Percentiles rank a stretch among this genome's conserved stretches.
Evolutionary conservation across 2,113 vertebrate species (phyloP).

Genomic region (Hemicordylus capensis): DNA sequence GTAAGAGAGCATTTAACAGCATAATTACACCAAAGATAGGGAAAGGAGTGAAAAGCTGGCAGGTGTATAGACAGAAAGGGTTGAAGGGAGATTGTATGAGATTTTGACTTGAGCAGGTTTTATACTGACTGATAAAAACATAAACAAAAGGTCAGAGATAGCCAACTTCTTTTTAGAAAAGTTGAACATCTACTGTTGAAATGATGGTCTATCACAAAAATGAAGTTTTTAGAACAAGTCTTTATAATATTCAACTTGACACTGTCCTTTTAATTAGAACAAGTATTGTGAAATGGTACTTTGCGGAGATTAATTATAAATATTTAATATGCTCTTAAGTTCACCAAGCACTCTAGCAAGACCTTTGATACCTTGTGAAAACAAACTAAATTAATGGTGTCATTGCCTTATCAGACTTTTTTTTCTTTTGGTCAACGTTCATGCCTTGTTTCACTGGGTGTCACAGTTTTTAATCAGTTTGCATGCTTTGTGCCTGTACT

Average conservation of each 20-base stretch:
- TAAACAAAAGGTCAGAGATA: background rate
- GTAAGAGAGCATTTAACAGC: background rate
- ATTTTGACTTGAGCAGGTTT: background rate
- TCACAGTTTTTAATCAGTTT: constrained; percentile 38
- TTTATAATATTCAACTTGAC: constrained; percentile 52
- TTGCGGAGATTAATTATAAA: constrained; percentile 68
- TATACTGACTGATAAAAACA: background rate
- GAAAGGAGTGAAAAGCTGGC: background rate
- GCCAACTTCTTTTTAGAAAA: background rate
- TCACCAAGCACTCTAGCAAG: constrained; percentile 61
- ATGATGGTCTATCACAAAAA: constrained; percentile 22
- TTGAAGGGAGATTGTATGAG: background rate
- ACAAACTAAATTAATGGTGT: constrained; percentile 59
- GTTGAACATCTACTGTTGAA: background rate
- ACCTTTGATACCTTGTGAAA: constrained; percentile 57
- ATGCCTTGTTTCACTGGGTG: constrained; percentile 28
- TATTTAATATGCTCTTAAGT: constrained; percentile 71
- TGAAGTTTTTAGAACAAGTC: constrained; percentile 36
- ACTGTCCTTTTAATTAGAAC: constrained; percentile 71
- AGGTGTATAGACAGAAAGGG: background rate
- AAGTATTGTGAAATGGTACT: constrained; percentile 64
- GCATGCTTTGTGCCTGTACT: constrained; percentile 20
- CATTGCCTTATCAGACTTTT: constrained; percentile 54
- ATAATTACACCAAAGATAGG: background rate
- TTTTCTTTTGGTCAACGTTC: constrained; percentile 28